A percentile compares a stretch with the other conserved stretches of the same genome.
Conservation (phyloP, 1,140 invertebrate genomes). For the Bombus ignitus region DNA sequence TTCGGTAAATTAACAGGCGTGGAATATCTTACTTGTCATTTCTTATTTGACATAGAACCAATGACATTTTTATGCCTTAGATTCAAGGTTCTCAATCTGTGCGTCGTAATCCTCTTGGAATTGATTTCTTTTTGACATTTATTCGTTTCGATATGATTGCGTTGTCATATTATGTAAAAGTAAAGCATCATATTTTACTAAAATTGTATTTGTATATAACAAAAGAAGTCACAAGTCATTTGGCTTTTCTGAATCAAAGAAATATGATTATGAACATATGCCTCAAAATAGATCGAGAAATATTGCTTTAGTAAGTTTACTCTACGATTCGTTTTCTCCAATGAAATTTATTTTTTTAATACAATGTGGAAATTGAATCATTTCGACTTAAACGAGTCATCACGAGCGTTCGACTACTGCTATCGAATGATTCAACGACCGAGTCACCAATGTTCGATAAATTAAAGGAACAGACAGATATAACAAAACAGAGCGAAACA, state of each 20-base stretch:
- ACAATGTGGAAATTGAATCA: background rate
- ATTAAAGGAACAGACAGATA: background rate
- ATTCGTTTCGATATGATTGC: no score
- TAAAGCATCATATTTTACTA: no score
- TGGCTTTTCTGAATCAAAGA: background rate
- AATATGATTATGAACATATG: background rate
- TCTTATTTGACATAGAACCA: no score
- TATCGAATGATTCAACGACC: background rate
- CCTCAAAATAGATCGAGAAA: no score
- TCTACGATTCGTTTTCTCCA: background rate
- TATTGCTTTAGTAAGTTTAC: background rate
- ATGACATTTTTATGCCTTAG: no score
- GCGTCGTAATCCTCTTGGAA: no score
- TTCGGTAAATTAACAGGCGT: background rate
- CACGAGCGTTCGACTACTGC: no score
- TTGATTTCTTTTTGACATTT: no score
- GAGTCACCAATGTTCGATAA: background rate
- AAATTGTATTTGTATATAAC: no score
- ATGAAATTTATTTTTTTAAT: background rate
- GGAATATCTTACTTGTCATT: no score
- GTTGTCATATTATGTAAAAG: no score
- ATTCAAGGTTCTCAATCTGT: no score
- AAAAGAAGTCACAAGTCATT: background rate
- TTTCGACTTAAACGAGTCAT: background rate
- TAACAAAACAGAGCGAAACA: background rate